Base-by-base conservation (phyloP, 2,888 invertebrate species). In the Meiosimyza decipiens region DNA sequence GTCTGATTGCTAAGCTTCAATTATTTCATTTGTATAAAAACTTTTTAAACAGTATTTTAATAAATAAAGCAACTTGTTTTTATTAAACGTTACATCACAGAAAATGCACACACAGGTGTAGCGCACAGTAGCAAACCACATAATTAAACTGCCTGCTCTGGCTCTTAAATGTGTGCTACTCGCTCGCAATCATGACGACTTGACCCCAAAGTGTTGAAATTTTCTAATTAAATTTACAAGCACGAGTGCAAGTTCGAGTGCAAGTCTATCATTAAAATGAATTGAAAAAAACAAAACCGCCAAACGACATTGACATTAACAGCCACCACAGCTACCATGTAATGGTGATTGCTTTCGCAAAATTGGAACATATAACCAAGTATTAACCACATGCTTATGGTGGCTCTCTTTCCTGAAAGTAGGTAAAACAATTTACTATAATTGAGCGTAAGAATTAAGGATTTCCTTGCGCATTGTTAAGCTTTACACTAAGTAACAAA, bases 151-250 rank as follows among this genome's bases (percentile, higher is more conserved):
- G 40, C 40, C 40, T 40, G 40, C 40, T 40, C 40, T 57, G 28
- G 28, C 57, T 9, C 57, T 57, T 1, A 57, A 57, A 57, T 57
- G 28, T 57, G 18, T 57, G 57, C 11, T 57, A 57, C 57, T 18
- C 57, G 18, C 57, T 57, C 18, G 11, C 18, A 57, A 28, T 57
- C 7, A 57, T 15, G 11, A 15, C 28, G 57, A 57, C 57, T 22
- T 57, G 57, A 57, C 57, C 57, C 22, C 57, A 57, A 57, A 57
- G 57, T 57, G 57, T 28, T 12, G 13, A 57, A 57, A 57, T 57
- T 57, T 57, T 57, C 4, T 6, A 40, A 57, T 28, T 28, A 28
- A 57, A 28, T 57, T 11, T 57, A 22, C 15, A 5, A 40, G 40
- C 40, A 40, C 40, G 40, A 40, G 40, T 9, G 40, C 40, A 40